phyloP scores from a whole-genome alignment of 2,888 invertebrate species.

The Amphipyra tragopoginis region DNA sequence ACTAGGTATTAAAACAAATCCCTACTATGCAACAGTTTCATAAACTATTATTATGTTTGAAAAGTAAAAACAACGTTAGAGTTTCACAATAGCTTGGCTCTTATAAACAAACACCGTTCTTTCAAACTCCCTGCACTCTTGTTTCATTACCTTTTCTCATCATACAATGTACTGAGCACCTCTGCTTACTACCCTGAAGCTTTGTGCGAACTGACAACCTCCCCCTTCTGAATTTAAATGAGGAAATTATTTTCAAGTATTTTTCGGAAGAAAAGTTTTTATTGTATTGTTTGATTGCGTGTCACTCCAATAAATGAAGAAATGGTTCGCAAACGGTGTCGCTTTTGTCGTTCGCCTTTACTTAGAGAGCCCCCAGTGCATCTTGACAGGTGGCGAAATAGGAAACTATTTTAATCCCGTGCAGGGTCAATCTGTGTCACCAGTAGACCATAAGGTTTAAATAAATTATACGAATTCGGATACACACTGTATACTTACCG shows the following conservation, averaged over 20 bases:
- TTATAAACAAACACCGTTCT: slow-evolving; percentile 74
- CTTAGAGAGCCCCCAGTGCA: slow-evolving; percentile 65
- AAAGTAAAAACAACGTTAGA: background rate
- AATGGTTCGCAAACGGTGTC: slow-evolving; percentile 82
- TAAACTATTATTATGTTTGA: too few relatives aligned
- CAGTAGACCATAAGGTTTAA: too few relatives aligned
- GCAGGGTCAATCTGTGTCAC: too few relatives aligned
- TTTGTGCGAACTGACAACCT: slow-evolving; percentile 76
- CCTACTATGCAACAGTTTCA: too few relatives aligned
- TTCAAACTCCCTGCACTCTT: slow-evolving; percentile 71
- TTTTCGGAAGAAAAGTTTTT: slow-evolving; percentile 88
- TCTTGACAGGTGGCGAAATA: too few relatives aligned
- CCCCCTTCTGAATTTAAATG: slow-evolving; percentile 88
- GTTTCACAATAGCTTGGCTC: slow-evolving; percentile 19
- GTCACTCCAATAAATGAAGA: slow-evolving; percentile 88
- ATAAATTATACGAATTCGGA: too few relatives aligned
- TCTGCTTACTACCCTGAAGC: slow-evolving; percentile 81
- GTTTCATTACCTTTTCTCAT: slow-evolving; percentile 77
- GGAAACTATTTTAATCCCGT: too few relatives aligned
- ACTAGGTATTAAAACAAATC: too few relatives aligned
- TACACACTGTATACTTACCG: too few relatives aligned
- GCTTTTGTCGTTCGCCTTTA: slow-evolving; percentile 79
- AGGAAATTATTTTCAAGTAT: slow-evolving; percentile 89
- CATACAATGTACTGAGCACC: slow-evolving; percentile 80
- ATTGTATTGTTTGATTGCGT: slow-evolving; percentile 90